A percentile compares a stretch with the other conserved stretches of the same genome.
Evolutionary conservation across 2,888 invertebrate genomes (phyloP).

Genomic region (Spilosoma lubricipeda): DNA sequence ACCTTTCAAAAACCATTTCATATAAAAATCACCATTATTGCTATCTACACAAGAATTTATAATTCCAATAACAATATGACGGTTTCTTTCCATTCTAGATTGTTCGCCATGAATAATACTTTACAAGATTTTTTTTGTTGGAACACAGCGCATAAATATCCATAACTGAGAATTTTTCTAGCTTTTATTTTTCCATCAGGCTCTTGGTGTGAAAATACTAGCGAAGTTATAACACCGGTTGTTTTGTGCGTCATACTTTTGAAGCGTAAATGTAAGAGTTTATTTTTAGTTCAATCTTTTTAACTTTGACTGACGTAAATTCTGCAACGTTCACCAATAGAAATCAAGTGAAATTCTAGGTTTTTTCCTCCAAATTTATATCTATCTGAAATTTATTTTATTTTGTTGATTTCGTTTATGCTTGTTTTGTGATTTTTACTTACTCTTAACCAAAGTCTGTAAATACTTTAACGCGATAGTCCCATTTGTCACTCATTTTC

Average conservation of each 20-base stretch:
- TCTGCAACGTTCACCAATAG: background rate
- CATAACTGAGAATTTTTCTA: slow-evolving; percentile 24
- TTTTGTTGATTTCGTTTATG: background rate
- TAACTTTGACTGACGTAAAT: background rate
- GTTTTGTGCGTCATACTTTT: slow-evolving; percentile 7
- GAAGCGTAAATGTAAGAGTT: background rate
- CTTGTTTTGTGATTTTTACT: background rate
- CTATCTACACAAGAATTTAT: slow-evolving; percentile 41
- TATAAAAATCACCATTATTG: slow-evolving; percentile 57
- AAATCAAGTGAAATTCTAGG: background rate
- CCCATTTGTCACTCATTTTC: background rate
- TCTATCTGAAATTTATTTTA: background rate
- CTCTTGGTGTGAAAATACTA: slow-evolving; percentile 16
- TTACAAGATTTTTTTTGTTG: slow-evolving; percentile 35
- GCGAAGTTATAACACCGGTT: slow-evolving; percentile 5
- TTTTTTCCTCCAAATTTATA: background rate
- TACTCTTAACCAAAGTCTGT: background rate
- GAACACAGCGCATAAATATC: slow-evolving; percentile 41
- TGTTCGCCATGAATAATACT: slow-evolving; percentile 26
- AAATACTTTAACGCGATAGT: no score
- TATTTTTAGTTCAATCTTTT: slow-evolving; percentile 18
- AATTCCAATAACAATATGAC: slow-evolving; percentile 37
- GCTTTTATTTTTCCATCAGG: slow-evolving; percentile 24
- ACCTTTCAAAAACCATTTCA: slow-evolving; percentile 10
- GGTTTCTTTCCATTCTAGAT: slow-evolving; percentile 16